A percentile compares a stretch with the other conserved stretches of the same genome.
Evolutionary conservation across 2,888 invertebrate species (phyloP).

Genomic region (Syrista parreyssii): DNA sequence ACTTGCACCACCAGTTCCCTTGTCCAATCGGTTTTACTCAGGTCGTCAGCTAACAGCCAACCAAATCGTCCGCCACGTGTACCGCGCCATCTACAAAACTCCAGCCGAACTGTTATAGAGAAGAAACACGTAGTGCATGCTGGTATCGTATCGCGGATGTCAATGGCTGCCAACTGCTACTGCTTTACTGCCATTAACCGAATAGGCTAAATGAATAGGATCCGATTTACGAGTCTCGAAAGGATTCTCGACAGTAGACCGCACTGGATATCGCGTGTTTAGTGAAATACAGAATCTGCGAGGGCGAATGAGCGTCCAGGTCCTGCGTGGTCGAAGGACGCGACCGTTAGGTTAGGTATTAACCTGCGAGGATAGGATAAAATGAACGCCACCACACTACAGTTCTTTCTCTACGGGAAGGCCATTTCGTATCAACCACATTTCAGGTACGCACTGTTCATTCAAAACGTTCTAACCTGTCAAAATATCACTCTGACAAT

Average conservation of each 20-base stretch:
- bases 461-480: not conserved
- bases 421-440: not conserved
- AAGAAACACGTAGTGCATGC: not conserved
- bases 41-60: not conserved
- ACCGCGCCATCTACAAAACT: not conserved
- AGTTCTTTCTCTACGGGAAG: not conserved
- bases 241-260: constrained; percentile 30
- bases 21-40: not conserved
- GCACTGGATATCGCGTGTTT: constrained; percentile 41
- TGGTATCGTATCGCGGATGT: not conserved
- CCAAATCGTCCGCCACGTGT: not conserved
- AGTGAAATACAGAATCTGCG: constrained; percentile 26
- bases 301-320: constrained; percentile 14
- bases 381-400: constrained; percentile 21
- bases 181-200: constrained; percentile 24
- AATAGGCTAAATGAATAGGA: constrained; percentile 34
- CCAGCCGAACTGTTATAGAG: not conserved
- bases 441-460: not conserved
- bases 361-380: constrained; percentile 37
- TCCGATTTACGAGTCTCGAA: constrained; percentile 32
- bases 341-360: constrained; percentile 45
- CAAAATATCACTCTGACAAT: not conserved
- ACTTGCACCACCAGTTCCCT: not conserved
- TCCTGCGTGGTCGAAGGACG: constrained; percentile 47
- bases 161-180: not conserved